These are phyloP conservation scores for Mizuhopecten yessoensis DNA, from an alignment of 1,140 invertebrate genomes.

Conservation along the genomic window DNA sequence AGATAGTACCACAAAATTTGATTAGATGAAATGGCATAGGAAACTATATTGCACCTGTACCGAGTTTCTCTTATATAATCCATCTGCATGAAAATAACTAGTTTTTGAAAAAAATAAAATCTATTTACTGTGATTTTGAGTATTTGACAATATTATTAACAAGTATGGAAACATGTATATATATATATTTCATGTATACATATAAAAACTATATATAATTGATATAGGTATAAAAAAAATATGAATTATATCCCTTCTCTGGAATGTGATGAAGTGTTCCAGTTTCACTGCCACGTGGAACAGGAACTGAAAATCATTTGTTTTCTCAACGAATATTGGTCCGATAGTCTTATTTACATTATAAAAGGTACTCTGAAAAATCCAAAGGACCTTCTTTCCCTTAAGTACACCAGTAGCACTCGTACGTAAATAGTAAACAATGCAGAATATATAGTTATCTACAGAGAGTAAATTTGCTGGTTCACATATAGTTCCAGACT, in stretches of 20 bases:
- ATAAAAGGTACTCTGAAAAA: not conserved
- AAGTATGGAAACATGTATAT: conserved; percentile 28
- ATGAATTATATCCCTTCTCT: conserved; percentile 19
- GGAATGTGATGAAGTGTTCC: not conserved
- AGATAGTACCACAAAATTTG: not conserved
- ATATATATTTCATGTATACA: conserved; percentile 20
- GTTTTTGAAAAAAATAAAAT: not conserved
- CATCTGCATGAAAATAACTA: not conserved
- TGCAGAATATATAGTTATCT: too few species aligned
- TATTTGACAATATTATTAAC: conserved; percentile 1
- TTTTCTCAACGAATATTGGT: not conserved
- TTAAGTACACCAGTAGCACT: not conserved
- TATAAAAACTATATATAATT: conserved; percentile 5
- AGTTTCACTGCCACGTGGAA: not conserved
- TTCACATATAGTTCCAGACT: too few species aligned
- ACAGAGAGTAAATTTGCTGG: not conserved
- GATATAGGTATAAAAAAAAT: conserved; percentile 30
- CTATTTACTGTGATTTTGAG: conserved; percentile 7
- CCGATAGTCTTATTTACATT: not conserved
- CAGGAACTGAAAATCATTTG: not conserved
- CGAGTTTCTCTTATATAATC: not conserved
- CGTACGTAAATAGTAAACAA: not conserved
- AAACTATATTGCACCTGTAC: not conserved
- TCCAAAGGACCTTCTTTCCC: not conserved
- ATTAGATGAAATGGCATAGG: not conserved